Base-by-base conservation (phyloP, 2,888 invertebrate species). In the Protophormia terraenovae region DNA sequence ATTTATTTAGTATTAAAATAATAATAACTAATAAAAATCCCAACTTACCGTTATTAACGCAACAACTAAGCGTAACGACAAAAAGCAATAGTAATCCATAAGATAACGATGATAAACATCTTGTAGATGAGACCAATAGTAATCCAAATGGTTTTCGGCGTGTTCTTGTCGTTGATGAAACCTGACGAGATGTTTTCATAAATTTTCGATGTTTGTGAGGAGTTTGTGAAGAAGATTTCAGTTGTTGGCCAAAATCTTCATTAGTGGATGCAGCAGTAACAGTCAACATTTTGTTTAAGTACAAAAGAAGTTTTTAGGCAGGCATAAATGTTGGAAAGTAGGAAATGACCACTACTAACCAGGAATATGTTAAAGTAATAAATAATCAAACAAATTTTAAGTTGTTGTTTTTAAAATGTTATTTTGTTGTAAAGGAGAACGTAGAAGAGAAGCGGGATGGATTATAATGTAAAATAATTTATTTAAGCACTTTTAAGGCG, bases 111-210 rank as follows among this genome's bases (percentile, higher is more conserved):
- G 62, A 45, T 64, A 41, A 27, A 47, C 22, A 64, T 29, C 45
- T 66, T 71, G 66, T 35, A 29, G 41, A 10, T 64, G 47, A 19
- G 8, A 60, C 12, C 69, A 22, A 5, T 12, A 64, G 60, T 76
- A 76, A 73, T 83, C 79, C 73, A 47, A 71, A 45, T 81, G 85
- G 29, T 87, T 85, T 71, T 86, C 67, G 76, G 79, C 60, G 58
- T 83, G 71, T 69, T 78, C 78, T 62, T 87, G 82, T 80, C 87
- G 83, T 82, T 86, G 88, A 41, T 87, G 87, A 71, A 47, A 89
- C 90, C 91, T 91, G 91, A 91, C 90, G 90, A 89, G 88, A 87
- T 90, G 90, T 87, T 89, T 88, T 88, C 80, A 75, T 64, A 88
- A 88, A 88, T 88, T 87, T 87, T 88, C 88, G 88, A 87, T 88